Percentiles rank a stretch among this genome's conserved stretches.
These are phyloP conservation scores for Melanargia galathea DNA, from an alignment of 2,888 invertebrate genomes.

Conservation along the genomic window DNA sequence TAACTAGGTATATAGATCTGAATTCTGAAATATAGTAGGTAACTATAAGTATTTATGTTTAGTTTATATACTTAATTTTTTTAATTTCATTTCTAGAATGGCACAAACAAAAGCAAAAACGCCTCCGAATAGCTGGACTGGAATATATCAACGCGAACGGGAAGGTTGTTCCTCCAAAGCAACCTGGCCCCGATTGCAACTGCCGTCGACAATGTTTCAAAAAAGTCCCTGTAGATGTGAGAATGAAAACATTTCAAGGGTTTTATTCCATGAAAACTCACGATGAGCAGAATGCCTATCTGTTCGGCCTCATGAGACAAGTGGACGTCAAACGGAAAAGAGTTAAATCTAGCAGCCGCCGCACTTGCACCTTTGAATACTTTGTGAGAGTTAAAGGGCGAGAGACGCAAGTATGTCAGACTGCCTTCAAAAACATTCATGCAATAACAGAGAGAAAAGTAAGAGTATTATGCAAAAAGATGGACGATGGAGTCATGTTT, in stretches of 20 bases:
- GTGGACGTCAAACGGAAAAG: conserved; percentile 82
- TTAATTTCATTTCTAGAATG: conserved; percentile 68
- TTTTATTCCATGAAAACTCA: conserved; percentile 82
- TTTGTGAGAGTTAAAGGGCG: conserved; percentile 79
- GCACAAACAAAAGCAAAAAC: conserved; percentile 83
- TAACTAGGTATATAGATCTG: background rate
- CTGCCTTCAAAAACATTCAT: conserved; percentile 82
- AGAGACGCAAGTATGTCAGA: conserved; percentile 82
- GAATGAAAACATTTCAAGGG: conserved; percentile 79
- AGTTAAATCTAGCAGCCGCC: conserved; percentile 76
- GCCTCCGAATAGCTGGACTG: conserved; percentile 78
- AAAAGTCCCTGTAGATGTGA: conserved; percentile 75
- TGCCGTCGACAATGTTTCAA: conserved; percentile 79
- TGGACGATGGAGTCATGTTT: conserved; percentile 83
- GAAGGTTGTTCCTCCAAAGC: conserved; percentile 79
- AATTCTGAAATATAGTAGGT: background rate
- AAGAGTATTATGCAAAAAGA: conserved; percentile 80
- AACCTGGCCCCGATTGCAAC: conserved; percentile 79
- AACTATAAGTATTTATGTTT: background rate
- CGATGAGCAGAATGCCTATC: conserved; percentile 83
- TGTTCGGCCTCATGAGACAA: conserved; percentile 82
- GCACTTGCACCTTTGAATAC: conserved; percentile 82
- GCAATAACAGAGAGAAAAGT: conserved; percentile 82
- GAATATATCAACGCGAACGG: conserved; percentile 82
- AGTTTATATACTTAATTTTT: background rate